phyloP scores from a whole-genome alignment of 1,140 invertebrate genomes.

The Proctacanthus coquilletti region DNA sequence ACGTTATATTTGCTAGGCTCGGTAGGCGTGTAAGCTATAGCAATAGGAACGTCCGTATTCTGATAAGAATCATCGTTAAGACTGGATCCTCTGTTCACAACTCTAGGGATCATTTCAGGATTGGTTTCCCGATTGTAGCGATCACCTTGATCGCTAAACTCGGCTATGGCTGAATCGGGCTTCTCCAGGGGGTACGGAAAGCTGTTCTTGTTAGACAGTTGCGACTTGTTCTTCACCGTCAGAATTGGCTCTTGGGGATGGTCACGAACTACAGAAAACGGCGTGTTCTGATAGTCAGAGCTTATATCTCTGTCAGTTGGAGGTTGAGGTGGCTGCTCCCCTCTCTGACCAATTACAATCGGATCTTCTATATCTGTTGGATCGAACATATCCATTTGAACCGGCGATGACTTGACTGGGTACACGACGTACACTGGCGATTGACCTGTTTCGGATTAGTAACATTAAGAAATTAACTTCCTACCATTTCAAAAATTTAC shows the following conservation, averaged over 20 bases:
- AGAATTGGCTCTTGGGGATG: slow-evolving; percentile 34
- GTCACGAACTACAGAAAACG: slow-evolving; percentile 28
- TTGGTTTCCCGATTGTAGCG: slow-evolving; percentile 10
- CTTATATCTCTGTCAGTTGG: slow-evolving; percentile 34
- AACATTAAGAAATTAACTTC: too few relatives aligned
- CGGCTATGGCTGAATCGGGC: slow-evolving; percentile 22
- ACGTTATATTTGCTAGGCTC: slow-evolving; percentile 16
- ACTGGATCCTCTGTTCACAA: slow-evolving; percentile 16
- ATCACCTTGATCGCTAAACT: slow-evolving; percentile 10
- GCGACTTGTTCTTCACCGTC: slow-evolving; percentile 29
- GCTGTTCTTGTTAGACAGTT: slow-evolving; percentile 32
- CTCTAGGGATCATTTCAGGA: slow-evolving; percentile 17
- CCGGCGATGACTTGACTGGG: slow-evolving; percentile 31
- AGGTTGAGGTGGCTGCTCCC: slow-evolving; percentile 37
- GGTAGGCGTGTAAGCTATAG: slow-evolving; percentile 36
- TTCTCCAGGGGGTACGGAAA: slow-evolving; percentile 45
- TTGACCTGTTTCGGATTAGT: too few relatives aligned
- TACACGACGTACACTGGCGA: slow-evolving; percentile 54
- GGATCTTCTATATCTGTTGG: slow-evolving; percentile 29
- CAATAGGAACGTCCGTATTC: slow-evolving; percentile 34
- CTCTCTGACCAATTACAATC: slow-evolving; percentile 39
- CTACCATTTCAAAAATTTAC: too few relatives aligned
- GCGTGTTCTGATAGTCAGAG: slow-evolving; percentile 26
- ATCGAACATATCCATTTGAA: slow-evolving; percentile 32
- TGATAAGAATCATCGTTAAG: too few relatives aligned